Evolutionary conservation across 2,888 invertebrate species (phyloP).

Genomic region (Willowsia nigromaculata): DNA sequence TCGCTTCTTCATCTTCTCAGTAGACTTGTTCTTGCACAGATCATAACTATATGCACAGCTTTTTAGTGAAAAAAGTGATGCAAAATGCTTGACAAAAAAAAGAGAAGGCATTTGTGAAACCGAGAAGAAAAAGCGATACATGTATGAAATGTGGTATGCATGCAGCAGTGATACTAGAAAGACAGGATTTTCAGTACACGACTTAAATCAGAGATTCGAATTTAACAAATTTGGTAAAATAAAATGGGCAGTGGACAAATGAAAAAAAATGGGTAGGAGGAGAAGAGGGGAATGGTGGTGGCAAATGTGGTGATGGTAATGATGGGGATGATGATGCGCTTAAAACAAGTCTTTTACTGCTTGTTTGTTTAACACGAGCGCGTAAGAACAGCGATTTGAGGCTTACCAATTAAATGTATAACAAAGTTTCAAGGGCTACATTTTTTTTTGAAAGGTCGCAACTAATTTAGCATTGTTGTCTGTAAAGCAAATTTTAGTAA

Average conservation of each 20-base stretch:
- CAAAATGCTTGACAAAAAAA: not conserved
- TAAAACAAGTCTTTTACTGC: not conserved
- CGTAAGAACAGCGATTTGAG: too few species aligned
- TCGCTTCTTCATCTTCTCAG: not conserved
- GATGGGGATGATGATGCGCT: not conserved
- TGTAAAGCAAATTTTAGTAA: too few species aligned
- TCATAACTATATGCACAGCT: not conserved
- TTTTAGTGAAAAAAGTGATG: not conserved
- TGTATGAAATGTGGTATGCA: not conserved
- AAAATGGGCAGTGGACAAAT: conserved; percentile 21
- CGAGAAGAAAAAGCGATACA: too few species aligned
- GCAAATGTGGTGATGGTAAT: not conserved
- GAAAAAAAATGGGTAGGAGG: conserved; percentile 6
- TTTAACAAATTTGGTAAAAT: conserved; percentile 52
- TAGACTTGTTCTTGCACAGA: not conserved
- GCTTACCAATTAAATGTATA: too few species aligned
- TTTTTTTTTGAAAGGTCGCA: too few species aligned
- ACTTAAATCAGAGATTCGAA: conserved; percentile 43
- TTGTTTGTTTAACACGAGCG: not conserved
- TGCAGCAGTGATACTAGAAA: not conserved
- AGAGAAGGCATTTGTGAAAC: too few species aligned
- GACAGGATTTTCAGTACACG: not conserved
- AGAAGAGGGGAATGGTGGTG: not conserved
- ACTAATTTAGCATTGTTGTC: too few species aligned
- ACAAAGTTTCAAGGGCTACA: too few species aligned